Percentiles rank a stretch among this genome's conserved stretches.
Conservation (phyloP, 2,113 vertebrate genomes). For the Phodopus roborovskii region DNA sequence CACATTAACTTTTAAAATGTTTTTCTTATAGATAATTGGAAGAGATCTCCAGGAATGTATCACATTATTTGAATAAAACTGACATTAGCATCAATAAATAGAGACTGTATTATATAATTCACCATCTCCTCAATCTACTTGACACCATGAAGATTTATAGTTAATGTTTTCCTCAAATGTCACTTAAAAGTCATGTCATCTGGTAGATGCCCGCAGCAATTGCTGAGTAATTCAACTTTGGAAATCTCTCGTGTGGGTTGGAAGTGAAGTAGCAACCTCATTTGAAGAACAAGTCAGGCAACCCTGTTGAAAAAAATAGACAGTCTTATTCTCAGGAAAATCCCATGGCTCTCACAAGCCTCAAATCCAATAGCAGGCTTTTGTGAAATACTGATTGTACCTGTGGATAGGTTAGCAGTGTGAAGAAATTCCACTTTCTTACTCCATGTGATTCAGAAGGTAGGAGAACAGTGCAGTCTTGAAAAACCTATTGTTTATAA, state of each 20-base stretch:
- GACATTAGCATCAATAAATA: slow-evolving; percentile 20
- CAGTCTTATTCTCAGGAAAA: neutral
- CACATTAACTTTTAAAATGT: neutral
- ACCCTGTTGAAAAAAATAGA: neutral
- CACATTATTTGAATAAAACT: slow-evolving; percentile 16
- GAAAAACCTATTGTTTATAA: neutral
- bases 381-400: neutral
- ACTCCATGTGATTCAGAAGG: neutral
- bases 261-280: neutral
- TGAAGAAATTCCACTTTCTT: neutral
- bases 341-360: neutral
- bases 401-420: neutral
- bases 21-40: slow-evolving; percentile 31
- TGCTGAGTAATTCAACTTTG: slow-evolving; percentile 75
- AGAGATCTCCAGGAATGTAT: neutral
- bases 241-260: slow-evolving; percentile 60
- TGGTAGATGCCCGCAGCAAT: slow-evolving; percentile 67
- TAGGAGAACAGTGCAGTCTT: neutral
- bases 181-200: slow-evolving; percentile 67
- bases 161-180: neutral
- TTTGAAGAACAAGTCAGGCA: neutral
- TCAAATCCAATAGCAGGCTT: neutral
- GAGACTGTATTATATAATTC: neutral
- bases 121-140: neutral
- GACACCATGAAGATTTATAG: neutral